Percentiles rank a stretch among this genome's conserved stretches.
These are phyloP conservation scores for Oryctes rhinoceros DNA, from an alignment of 1,140 invertebrate species.

Conservation along the genomic window DNA sequence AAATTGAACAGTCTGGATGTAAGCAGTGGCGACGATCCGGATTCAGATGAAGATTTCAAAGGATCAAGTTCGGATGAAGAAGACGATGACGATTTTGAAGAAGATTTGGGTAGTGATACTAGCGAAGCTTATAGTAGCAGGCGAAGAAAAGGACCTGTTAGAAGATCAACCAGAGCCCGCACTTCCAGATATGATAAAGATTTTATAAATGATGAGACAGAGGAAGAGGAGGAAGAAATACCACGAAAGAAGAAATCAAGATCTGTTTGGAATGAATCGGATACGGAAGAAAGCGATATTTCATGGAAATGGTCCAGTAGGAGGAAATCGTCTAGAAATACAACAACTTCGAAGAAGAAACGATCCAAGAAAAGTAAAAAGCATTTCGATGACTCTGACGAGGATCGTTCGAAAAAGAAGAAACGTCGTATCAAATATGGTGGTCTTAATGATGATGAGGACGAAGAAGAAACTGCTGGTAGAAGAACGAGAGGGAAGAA, in stretches of 20 bases:
- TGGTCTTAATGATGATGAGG: slow-evolving; percentile 64
- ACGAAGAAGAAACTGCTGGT: slow-evolving; percentile 62
- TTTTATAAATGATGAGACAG: slow-evolving; percentile 69
- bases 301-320: slow-evolving; percentile 67
- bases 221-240: slow-evolving; percentile 68
- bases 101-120: slow-evolving; percentile 67
- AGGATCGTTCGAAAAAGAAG: slow-evolving; percentile 63
- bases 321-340: slow-evolving; percentile 48
- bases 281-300: slow-evolving; percentile 67
- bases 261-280: slow-evolving; percentile 65
- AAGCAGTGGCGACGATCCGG: slow-evolving; percentile 78
- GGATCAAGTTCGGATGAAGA: slow-evolving; percentile 63
- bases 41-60: slow-evolving; percentile 88
- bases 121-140: slow-evolving; percentile 63
- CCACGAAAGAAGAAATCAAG: slow-evolving; percentile 66
- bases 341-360: slow-evolving; percentile 44
- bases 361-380: slow-evolving; percentile 65
- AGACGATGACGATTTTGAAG: slow-evolving; percentile 67
- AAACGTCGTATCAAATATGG: slow-evolving; percentile 64
- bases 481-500: slow-evolving; percentile 73
- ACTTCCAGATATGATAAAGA: slow-evolving; percentile 68
- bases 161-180: slow-evolving; percentile 68
- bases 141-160: slow-evolving; percentile 61
- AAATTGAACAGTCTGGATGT: slow-evolving; percentile 84
- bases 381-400: slow-evolving; percentile 60